Percentiles rank a stretch among this genome's conserved stretches.
Conservation (phyloP, 2,888 invertebrate species). For the Calameuta pallipes region DNA sequence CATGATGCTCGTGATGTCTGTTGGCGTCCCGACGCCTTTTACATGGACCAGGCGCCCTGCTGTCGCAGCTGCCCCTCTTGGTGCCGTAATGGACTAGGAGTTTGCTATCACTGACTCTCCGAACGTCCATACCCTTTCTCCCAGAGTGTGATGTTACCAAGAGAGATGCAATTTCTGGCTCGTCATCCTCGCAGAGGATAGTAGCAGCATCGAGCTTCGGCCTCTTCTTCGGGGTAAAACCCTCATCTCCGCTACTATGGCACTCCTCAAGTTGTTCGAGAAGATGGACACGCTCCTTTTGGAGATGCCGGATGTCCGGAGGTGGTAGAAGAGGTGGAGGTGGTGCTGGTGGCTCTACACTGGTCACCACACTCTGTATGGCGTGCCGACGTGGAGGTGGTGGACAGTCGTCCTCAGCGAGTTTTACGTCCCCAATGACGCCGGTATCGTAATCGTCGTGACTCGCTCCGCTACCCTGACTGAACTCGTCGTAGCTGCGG, state of each 20-base stretch:
- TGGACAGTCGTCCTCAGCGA: slow-evolving; percentile 64
- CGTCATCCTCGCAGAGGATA: slow-evolving; percentile 60
- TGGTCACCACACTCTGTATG: slow-evolving; percentile 71
- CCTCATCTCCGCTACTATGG: slow-evolving; percentile 77
- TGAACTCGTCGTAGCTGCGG: slow-evolving; percentile 79
- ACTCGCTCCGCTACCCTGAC: slow-evolving; percentile 76
- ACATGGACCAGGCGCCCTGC: slow-evolving; percentile 55
- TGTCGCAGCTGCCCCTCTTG: slow-evolving; percentile 59
- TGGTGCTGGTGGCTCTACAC: slow-evolving; percentile 66
- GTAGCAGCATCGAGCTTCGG: slow-evolving; percentile 70
- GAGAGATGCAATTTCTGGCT: slow-evolving; percentile 61
- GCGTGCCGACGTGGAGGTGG: slow-evolving; percentile 66
- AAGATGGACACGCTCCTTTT: slow-evolving; percentile 78
- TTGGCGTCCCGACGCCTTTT: slow-evolving; percentile 61
- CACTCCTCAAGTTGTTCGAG: slow-evolving; percentile 79
- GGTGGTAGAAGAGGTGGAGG: slow-evolving; percentile 65
- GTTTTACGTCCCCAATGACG: slow-evolving; percentile 52
- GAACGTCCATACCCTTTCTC: slow-evolving; percentile 60
- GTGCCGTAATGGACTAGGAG: slow-evolving; percentile 55
- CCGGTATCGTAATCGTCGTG: slow-evolving; percentile 72
- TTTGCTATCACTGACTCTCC: slow-evolving; percentile 62
- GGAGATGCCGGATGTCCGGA: slow-evolving; percentile 75
- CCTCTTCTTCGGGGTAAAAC: slow-evolving; percentile 75
- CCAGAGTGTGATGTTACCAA: slow-evolving; percentile 62
- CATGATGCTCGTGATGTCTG: slow-evolving; percentile 69